Conservation (phyloP, 2,113 vertebrate species). For the Sphaerodactylus townsendi region DNA sequence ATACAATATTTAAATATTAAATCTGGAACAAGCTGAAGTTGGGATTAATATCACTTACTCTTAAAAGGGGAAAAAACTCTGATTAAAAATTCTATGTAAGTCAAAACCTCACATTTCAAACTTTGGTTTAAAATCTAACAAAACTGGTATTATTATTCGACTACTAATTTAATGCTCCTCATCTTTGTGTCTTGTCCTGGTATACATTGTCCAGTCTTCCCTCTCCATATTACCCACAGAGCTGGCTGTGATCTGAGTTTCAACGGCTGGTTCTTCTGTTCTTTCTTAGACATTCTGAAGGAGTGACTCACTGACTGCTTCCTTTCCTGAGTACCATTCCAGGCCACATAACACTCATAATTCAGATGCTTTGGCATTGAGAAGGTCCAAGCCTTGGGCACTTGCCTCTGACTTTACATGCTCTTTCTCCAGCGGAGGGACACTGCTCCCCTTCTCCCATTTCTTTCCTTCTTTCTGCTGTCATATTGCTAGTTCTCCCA, state of each 20-base stretch:
- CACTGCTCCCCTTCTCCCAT: background rate
- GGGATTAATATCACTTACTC: background rate
- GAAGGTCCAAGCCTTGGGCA: background rate
- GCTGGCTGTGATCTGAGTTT: background rate
- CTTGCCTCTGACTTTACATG: background rate
- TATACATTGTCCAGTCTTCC: background rate
- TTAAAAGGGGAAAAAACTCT: background rate
- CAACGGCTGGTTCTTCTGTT: constrained; percentile 10
- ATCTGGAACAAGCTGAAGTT: background rate
- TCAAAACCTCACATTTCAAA: background rate
- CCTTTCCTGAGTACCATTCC: background rate
- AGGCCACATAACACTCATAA: background rate
- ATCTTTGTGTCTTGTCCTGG: background rate
- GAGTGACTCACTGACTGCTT: constrained; percentile 1
- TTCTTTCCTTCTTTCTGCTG: background rate
- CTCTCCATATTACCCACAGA: background rate
- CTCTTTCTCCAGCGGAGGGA: background rate
- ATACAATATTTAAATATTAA: background rate
- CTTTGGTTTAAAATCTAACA: background rate
- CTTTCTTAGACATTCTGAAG: background rate
- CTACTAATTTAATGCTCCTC: background rate
- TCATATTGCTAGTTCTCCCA: background rate
- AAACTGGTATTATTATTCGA: background rate
- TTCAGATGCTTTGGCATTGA: background rate
- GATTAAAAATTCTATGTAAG: background rate